Evolutionary conservation across 1,140 invertebrate genomes (phyloP), one percentile per base, ranked within the genome.

Genomic region (Drosophila baimaii): DNA sequence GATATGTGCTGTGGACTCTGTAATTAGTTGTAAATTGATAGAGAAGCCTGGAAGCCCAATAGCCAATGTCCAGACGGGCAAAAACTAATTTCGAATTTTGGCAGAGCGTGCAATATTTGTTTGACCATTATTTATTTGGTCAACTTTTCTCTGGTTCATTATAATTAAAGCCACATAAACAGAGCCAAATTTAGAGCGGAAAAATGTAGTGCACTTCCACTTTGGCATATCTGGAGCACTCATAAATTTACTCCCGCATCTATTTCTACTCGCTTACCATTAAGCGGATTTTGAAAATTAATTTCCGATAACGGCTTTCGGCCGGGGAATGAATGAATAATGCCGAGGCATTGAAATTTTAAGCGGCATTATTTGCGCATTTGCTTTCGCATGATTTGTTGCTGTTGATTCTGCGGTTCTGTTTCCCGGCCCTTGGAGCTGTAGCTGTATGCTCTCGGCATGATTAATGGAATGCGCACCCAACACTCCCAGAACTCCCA

Each of bases 321-420:
- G 31, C 31, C 31, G 35, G 27, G 19, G 31, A 35, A 21, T 54
- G 51, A 77, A 69, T 77, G 74, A 77, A 77, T 77, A 77, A 77
- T 77, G 63, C 63, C 75, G 54, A 59, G 56, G 49, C 62, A 77
- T 69, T 77, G 74, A 77, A 77, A 77, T 77, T 77, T 77, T 77
- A 77, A 77, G 74, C 73, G 63, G 56, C 74, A 77, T 69, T 77
- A 77, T 69, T 77, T 77, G 74, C 63, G 73, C 64, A 61, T 77
- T 77, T 54, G 74, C 73, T 59, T 55, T 69, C 63, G 74, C 74
- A 54, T 77, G 73, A 77, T 77, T 77, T 77, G 65, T 69, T 66
- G 65, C 64, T 76, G 74, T 77, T 77, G 74, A 77, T 77, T 77
- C 57, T 61, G 74, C 57, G 74, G 74, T 77, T 69, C 49, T 68